phyloP scores from a whole-genome alignment of 30 jellyfish, hydroid and myxozoan genomes.

The Aurelia sp. region DNA sequence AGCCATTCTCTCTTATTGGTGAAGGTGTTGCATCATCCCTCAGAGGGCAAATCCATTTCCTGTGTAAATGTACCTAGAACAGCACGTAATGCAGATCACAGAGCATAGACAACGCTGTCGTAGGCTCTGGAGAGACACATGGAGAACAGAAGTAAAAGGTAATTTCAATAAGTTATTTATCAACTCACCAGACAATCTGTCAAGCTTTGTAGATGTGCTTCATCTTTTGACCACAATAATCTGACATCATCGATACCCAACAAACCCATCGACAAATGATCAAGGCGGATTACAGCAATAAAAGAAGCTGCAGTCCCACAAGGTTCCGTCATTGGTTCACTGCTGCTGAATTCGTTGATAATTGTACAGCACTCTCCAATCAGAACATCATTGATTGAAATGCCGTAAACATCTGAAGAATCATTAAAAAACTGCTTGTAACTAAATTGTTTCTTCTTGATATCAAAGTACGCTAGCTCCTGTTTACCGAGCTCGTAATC shows the following conservation, averaged over 20 bases:
- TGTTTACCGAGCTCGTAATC: slow-evolving; percentile 24
- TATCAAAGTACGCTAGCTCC: slow-evolving; percentile 29
- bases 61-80: too few species aligned
- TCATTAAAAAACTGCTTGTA: slow-evolving; percentile 1
- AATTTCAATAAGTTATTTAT: background rate
- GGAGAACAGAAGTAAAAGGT: too few species aligned
- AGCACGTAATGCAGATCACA: too few species aligned
- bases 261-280: slow-evolving; percentile 36
- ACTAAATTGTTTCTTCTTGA: background rate
- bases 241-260: slow-evolving; percentile 39
- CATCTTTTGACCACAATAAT: slow-evolving; percentile 41
- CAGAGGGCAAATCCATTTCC: too few species aligned
- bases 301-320: background rate
- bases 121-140: background rate
- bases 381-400: slow-evolving; percentile 17
- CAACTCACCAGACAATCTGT: slow-evolving; percentile 36
- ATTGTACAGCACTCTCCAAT: slow-evolving; percentile 31
- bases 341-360: background rate
- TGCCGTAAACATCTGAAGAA: background rate
- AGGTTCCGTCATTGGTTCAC: too few species aligned
- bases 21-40: too few species aligned
- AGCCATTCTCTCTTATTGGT: too few species aligned
- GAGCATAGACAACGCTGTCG: background rate
- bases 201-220: background rate
- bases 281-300: slow-evolving; percentile 27